These are phyloP conservation scores for Morone chrysops DNA, from an alignment of 2,113 vertebrate species.

Conservation along the genomic window DNA sequence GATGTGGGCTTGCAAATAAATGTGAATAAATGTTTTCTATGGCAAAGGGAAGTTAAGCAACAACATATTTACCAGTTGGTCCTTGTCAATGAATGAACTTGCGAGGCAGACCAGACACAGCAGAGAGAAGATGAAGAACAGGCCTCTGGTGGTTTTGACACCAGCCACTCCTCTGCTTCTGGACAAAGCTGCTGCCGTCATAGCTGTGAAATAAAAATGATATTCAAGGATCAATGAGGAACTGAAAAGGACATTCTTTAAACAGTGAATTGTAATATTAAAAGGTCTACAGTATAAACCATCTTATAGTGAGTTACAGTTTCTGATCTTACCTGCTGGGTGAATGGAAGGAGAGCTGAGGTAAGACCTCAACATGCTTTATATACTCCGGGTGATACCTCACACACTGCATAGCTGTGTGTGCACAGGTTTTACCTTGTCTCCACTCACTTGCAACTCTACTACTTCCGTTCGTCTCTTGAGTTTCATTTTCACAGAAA, in stretches of 20 bases:
- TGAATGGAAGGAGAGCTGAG: neutral
- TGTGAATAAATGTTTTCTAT: neutral
- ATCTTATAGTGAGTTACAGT: neutral
- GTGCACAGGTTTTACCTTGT: too few relatives aligned
- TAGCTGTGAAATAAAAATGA: neutral
- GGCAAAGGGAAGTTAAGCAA: neutral
- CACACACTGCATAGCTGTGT: too few relatives aligned
- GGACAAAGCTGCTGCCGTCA: constrained; percentile 3
- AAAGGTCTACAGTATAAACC: neutral
- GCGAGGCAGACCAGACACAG: constrained; percentile 12
- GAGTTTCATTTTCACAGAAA: too few relatives aligned
- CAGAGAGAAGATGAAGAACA: constrained; percentile 18
- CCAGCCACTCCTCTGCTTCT: neutral
- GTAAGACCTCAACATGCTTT: too few relatives aligned
- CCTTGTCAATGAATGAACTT: neutral
- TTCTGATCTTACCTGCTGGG: neutral
- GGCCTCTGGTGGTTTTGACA: constrained; percentile 9
- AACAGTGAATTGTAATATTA: neutral
- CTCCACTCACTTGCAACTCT: too few relatives aligned
- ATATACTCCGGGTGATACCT: too few relatives aligned
- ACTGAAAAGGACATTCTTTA: neutral
- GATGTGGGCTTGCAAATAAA: neutral
- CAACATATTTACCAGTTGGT: neutral
- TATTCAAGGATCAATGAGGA: neutral
- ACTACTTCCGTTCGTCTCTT: too few relatives aligned